Evolutionary conservation across 2,113 vertebrate species (phyloP), one percentile per base, ranked within the genome.

Genomic region (Pelecanoides urinatrix): DNA sequence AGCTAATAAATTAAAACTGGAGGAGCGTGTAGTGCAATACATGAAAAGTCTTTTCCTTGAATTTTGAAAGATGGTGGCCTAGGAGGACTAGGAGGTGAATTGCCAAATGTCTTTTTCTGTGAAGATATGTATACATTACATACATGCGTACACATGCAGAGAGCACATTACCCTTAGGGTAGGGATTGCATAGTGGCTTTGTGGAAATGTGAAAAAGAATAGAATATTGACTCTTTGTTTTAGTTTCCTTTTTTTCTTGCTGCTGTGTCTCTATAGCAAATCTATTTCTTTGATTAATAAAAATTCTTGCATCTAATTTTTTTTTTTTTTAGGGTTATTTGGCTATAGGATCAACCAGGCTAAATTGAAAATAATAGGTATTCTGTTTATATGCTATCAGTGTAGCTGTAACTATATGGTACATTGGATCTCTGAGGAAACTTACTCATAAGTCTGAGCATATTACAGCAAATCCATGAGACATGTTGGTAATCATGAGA

Each of bases 101-200:
- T 82, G 44, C n/a, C 11, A 58, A 42, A 62, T 75, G 20, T 17
- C 30, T 76, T 47, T 91, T 70, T 45, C 40, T 79, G 2, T 58
- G 25, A 36, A 90, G 55, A 30, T 71, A 16, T 12, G 18, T 34
- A 21, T 83, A 11, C 23, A 25, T 65, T 45, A 47, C 42, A 67
- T 18, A 40, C 6, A 9, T 19, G 25, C 2, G 1, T 21, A 50
- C 16, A 32, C 12, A 59, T 5, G 3, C 9, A n/a, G 2, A 38
- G 70, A 76, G 34, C 34, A 13, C 13, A 5, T 62, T 63, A 50
- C 6, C 40, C 21, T 71, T 77, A 59, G 8, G 17, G 34, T 8
- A 77, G 55, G 3, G 44, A 36, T 66, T 76, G 21, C 14, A 14
- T 67, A 29, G 67, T 63, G 27, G 25, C 26, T 77, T 61, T 44